These are phyloP conservation scores for Leptura quadrifasciata DNA, from an alignment of 2,888 invertebrate species.

Conservation along the genomic window DNA sequence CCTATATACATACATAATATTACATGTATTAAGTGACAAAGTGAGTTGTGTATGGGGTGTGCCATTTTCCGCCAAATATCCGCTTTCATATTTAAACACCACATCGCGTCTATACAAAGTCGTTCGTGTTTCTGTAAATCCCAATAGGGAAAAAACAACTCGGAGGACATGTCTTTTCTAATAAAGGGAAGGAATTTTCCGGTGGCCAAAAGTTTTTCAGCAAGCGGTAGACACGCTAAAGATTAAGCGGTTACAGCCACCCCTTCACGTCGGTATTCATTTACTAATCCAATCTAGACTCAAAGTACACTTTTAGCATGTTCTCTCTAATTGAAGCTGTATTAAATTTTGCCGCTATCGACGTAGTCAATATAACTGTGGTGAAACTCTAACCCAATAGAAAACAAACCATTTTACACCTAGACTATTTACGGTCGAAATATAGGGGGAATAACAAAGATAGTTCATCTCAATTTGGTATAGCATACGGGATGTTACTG, in stretches of 20 bases:
- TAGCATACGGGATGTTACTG: neutral
- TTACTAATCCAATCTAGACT: conserved; percentile 67
- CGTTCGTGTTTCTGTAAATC: conserved; percentile 1
- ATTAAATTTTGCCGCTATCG: conserved; percentile 67
- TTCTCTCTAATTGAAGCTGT: conserved; percentile 68
- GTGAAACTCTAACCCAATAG: conserved; percentile 46
- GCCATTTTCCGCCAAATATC: neutral
- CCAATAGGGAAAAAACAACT: neutral
- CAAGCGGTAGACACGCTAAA: conserved; percentile 53
- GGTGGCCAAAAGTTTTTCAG: conserved; percentile 24
- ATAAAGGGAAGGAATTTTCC: conserved; percentile 12
- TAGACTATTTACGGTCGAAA: neutral
- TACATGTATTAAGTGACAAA: neutral
- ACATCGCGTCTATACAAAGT: neutral
- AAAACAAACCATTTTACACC: conserved; percentile 39
- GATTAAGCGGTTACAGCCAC: conserved; percentile 66
- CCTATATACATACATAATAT: too few species aligned
- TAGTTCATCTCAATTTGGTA: neutral
- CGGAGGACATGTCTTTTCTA: conserved; percentile 5
- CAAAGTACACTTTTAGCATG: conserved; percentile 64
- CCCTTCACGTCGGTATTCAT: conserved; percentile 66
- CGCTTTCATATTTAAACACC: neutral
- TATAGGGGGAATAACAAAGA: neutral
- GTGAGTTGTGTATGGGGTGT: too few species aligned
- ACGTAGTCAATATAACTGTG: conserved; percentile 50